phyloP scores from a whole-genome alignment of 1,140 invertebrate species.

The Cheumatopsyche charites region DNA sequence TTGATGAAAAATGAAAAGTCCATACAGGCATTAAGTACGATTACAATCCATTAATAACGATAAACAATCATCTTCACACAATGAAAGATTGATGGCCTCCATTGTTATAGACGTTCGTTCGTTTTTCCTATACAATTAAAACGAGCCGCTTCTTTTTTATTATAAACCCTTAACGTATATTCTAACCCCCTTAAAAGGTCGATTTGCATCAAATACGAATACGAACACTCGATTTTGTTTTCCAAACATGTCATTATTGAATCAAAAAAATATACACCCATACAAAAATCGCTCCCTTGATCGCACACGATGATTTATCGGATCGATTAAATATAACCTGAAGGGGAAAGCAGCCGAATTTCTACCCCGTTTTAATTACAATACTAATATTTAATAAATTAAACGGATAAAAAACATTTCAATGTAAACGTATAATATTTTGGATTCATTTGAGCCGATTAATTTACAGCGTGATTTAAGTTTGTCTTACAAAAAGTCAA shows the following conservation, averaged over 20 bases:
- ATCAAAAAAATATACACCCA: constrained; percentile 2
- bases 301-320: constrained; percentile 31
- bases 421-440: background rate
- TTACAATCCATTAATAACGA: no score
- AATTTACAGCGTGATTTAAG: no score
- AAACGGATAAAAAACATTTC: background rate
- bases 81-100: background rate
- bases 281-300: background rate
- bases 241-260: constrained; percentile 37
- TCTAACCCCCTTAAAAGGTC: background rate
- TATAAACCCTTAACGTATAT: background rate
- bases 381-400: background rate
- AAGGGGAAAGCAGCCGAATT: background rate
- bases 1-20: no score
- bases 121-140: constrained; percentile 1
- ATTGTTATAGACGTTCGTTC: background rate
- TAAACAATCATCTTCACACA: background rate
- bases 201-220: constrained; percentile 15
- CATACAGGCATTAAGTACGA: no score
- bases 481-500: no score
- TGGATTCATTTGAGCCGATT: no score
- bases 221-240: constrained; percentile 28
- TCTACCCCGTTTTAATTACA: background rate
- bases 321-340: background rate
- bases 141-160: background rate